Conservation (phyloP, 2,888 invertebrate genomes). For the Sisyra terminalis region DNA sequence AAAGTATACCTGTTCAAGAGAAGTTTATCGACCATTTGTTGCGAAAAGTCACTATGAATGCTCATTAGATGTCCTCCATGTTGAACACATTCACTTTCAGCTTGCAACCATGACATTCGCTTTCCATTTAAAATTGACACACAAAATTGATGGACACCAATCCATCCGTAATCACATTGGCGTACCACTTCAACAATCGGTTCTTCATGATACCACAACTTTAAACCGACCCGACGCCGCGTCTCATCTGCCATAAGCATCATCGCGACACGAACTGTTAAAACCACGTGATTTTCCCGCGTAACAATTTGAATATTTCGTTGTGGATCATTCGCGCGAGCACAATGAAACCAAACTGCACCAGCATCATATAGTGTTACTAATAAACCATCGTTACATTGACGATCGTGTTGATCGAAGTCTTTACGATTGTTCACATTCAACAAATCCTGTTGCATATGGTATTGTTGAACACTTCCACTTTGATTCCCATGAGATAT, state of each 20-base stretch:
- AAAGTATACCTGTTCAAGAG: conserved; percentile 42
- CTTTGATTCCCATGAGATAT: conserved; percentile 10
- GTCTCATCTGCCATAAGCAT: conserved; percentile 3
- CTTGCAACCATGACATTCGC: conserved; percentile 44
- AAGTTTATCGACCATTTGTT: conserved; percentile 43
- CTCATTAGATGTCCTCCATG: conserved; percentile 52
- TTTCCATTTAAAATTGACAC: conserved; percentile 40
- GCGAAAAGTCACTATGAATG: conserved; percentile 43
- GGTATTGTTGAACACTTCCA: background rate
- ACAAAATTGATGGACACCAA: conserved; percentile 47
- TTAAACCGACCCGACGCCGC: conserved; percentile 22
- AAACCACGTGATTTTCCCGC: conserved; percentile 34
- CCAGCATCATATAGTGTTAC: conserved; percentile 38
- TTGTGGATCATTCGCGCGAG: conserved; percentile 36
- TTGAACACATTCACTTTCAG: conserved; percentile 45
- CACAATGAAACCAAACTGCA: conserved; percentile 41
- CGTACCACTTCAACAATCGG: conserved; percentile 42
- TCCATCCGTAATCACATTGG: conserved; percentile 51
- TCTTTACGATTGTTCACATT: conserved; percentile 7
- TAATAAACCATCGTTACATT: conserved; percentile 35
- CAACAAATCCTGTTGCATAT: conserved; percentile 1
- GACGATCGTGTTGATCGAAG: conserved; percentile 9
- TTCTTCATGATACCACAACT: conserved; percentile 46
- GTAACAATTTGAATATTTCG: conserved; percentile 42
- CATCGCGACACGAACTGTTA: conserved; percentile 22